A percentile compares a stretch with the other conserved stretches of the same genome.
phyloP scores from a whole-genome alignment of 2,797 vertebrate species.

The Enteromius viviparus region DNA sequence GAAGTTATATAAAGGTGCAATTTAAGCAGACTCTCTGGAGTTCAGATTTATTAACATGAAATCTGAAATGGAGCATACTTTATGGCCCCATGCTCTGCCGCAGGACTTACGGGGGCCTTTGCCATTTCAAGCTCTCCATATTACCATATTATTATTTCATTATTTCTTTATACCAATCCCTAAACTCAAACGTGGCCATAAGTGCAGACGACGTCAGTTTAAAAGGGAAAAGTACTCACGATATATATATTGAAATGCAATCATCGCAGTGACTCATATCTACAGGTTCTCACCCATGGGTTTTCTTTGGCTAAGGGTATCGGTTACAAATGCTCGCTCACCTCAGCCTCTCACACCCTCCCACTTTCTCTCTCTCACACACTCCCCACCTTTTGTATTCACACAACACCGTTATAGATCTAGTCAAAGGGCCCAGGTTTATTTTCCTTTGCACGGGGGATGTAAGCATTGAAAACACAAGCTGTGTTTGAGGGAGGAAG shows the following conservation, averaged over 20 bases:
- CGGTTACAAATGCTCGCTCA: slow-evolving; percentile 60
- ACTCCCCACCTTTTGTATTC: slow-evolving; percentile 55
- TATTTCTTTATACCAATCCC: slow-evolving; percentile 54
- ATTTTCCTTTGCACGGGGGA: slow-evolving; percentile 67
- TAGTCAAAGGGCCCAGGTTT: slow-evolving; percentile 67
- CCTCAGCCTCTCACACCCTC: slow-evolving; percentile 41
- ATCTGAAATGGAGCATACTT: slow-evolving; percentile 72
- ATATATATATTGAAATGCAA: slow-evolving; percentile 55
- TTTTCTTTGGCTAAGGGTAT: slow-evolving; percentile 68
- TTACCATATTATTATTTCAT: slow-evolving; percentile 61
- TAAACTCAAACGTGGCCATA: slow-evolving; percentile 41
- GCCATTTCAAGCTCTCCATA: slow-evolving; percentile 68
- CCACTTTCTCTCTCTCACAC: slow-evolving; percentile 36
- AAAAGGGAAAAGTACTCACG: slow-evolving; percentile 40
- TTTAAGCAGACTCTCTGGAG: slow-evolving; percentile 74
- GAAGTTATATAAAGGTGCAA: slow-evolving; percentile 80
- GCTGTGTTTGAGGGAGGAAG: slow-evolving; percentile 79
- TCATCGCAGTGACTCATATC: slow-evolving; percentile 69
- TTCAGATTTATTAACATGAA: slow-evolving; percentile 77
- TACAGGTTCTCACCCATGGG: slow-evolving; percentile 65
- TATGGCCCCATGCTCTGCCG: slow-evolving; percentile 63
- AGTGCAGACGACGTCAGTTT: slow-evolving; percentile 40
- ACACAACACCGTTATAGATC: slow-evolving; percentile 61
- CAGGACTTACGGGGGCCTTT: slow-evolving; percentile 59
- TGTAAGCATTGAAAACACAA: slow-evolving; percentile 72